Percentiles rank a stretch among this genome's conserved stretches.
Evolutionary conservation across 1,140 invertebrate genomes (phyloP).

Genomic region (Hycleus phaleratus): DNA sequence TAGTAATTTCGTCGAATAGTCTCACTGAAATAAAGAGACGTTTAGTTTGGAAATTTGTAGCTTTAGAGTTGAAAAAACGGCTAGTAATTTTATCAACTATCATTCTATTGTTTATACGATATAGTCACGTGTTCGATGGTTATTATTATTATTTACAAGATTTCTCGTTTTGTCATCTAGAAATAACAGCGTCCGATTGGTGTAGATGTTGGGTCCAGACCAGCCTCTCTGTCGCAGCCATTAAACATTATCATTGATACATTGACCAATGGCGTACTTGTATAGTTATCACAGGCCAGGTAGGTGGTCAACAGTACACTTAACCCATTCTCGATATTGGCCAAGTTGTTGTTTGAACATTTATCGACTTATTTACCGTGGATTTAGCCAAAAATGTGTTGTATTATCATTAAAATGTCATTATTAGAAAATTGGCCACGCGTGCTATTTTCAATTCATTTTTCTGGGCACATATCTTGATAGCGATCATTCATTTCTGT

Average conservation of each 20-base stretch:
- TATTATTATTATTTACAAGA: neutral
- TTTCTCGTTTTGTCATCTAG: no score
- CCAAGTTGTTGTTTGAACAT: neutral
- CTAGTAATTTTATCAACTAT: neutral
- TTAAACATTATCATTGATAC: slow-evolving; percentile 24
- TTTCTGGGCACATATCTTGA: no score
- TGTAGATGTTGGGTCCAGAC: slow-evolving; percentile 17
- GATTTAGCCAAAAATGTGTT: no score
- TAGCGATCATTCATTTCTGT: no score
- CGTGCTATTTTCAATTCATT: no score
- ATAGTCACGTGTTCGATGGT: slow-evolving; percentile 2
- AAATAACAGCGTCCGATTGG: slow-evolving; percentile 9
- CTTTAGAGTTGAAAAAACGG: no score
- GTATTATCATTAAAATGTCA: no score
- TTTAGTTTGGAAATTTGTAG: no score
- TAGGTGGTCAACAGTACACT: slow-evolving; percentile 9
- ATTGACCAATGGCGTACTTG: slow-evolving; percentile 10
- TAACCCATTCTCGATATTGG: slow-evolving; percentile 11
- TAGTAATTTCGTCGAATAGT: no score
- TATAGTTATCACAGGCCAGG: slow-evolving; percentile 12
- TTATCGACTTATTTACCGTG: no score
- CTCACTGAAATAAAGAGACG: no score
- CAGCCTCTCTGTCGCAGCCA: slow-evolving; percentile 24
- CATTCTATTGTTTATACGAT: neutral
- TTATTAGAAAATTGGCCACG: no score